Conservation (phyloP, 2,113 vertebrate species). For the Myiopsitta monachus region DNA sequence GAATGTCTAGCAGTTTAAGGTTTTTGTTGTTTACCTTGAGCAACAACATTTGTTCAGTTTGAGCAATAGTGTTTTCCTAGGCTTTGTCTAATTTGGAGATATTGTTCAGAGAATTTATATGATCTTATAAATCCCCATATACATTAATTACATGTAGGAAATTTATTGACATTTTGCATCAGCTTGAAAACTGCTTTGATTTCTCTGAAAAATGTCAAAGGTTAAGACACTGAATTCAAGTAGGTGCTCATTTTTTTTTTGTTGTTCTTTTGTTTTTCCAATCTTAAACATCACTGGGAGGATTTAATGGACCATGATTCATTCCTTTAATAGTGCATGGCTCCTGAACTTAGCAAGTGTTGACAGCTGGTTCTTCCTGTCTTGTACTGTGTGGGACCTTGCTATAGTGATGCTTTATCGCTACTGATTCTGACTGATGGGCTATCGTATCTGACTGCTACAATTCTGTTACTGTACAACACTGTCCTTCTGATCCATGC, state of each 20-base stretch:
- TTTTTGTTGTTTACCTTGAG: not conserved
- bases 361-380: not conserved
- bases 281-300: not conserved
- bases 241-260: not conserved
- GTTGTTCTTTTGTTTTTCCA: not conserved
- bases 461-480: rapidly evolving
- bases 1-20: not conserved
- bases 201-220: not conserved
- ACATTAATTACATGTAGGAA: not conserved
- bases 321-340: not conserved
- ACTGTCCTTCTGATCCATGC: not conserved
- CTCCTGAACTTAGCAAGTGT: not conserved
- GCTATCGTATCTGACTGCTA: not conserved
- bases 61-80: not conserved
- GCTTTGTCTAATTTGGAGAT: not conserved
- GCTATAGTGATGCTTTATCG: not conserved
- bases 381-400: not conserved
- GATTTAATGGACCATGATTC: not conserved
- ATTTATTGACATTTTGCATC: not conserved
- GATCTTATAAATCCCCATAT: not conserved
- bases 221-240: not conserved
- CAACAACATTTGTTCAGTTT: not conserved
- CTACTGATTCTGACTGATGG: not conserved
- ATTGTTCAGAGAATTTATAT: not conserved
- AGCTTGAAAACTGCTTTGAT: not conserved